Percentiles rank a stretch among this genome's conserved stretches.
These are phyloP conservation scores for Actinopyga echinites DNA, from an alignment of 53 echinoderm and acorn worm genomes.

Conservation along the genomic window DNA sequence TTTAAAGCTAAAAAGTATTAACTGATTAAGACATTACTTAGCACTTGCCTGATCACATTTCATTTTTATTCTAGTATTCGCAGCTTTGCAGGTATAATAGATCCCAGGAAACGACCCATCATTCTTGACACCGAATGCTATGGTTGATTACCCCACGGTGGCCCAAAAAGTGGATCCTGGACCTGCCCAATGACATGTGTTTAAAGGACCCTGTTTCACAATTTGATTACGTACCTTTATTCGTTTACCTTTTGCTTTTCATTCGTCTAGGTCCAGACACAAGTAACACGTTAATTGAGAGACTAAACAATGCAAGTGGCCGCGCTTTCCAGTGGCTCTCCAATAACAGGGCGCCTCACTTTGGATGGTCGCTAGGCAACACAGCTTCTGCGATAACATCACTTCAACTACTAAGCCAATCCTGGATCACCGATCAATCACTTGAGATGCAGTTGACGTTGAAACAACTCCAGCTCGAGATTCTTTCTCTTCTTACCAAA, in stretches of 20 bases:
- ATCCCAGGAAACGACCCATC: too few relatives aligned
- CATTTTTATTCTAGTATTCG: too few relatives aligned
- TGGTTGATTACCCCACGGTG: too few relatives aligned
- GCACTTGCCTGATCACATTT: too few relatives aligned
- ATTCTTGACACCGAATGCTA: too few relatives aligned
- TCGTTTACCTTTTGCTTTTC: not conserved
- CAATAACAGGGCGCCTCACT: constrained; percentile 56
- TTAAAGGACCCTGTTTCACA: too few relatives aligned
- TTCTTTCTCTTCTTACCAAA: constrained; percentile 54
- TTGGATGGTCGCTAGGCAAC: constrained; percentile 66
- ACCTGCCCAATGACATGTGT: too few relatives aligned
- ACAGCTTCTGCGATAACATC: constrained; percentile 71
- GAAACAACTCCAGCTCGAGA: constrained; percentile 84
- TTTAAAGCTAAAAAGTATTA: too few relatives aligned
- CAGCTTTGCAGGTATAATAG: too few relatives aligned
- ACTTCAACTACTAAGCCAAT: constrained; percentile 73
- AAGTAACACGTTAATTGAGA: constrained; percentile 7
- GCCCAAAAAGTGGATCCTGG: too few relatives aligned
- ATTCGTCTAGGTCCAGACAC: constrained; percentile 32
- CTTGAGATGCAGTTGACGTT: constrained; percentile 63
- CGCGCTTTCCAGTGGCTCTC: constrained; percentile 71
- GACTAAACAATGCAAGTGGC: constrained; percentile 45
- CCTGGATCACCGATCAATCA: constrained; percentile 50
- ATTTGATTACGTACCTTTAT: too few relatives aligned
- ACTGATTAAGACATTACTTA: too few relatives aligned